Conservation (phyloP, 2,113 vertebrate genomes). For the Sapajus apella region DNA sequence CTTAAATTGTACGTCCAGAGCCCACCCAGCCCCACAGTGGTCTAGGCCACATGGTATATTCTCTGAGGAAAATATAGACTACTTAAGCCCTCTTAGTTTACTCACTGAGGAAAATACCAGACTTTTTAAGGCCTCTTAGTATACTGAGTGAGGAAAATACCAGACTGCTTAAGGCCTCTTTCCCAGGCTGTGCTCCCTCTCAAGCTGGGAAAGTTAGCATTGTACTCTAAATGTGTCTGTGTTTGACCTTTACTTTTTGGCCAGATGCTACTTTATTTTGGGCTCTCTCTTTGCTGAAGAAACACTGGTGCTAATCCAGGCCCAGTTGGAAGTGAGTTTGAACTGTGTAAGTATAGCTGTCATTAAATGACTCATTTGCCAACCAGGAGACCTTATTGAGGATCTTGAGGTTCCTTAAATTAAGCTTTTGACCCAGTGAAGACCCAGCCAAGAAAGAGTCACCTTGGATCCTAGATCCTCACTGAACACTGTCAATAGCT, state of each 20-base stretch:
- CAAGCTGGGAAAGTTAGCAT: background rate
- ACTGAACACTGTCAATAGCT: background rate
- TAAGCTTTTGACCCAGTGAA: background rate
- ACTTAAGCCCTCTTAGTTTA: too few relatives aligned
- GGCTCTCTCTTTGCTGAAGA: constrained; percentile 43
- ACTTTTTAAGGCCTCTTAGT: background rate
- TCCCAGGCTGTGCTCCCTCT: background rate
- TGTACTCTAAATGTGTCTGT: background rate
- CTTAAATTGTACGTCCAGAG: background rate
- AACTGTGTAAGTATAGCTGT: background rate
- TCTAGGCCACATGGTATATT: background rate
- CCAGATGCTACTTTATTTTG: constrained; percentile 47
- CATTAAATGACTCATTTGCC: background rate
- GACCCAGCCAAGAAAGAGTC: background rate
- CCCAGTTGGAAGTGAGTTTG: background rate
- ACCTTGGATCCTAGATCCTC: background rate
- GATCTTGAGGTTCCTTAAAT: background rate
- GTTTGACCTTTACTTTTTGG: constrained; percentile 35
- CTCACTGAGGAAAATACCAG: background rate
- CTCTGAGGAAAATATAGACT: background rate
- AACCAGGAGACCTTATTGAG: background rate
- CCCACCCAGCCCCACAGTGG: background rate
- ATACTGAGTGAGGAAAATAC: background rate
- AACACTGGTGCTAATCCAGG: background rate
- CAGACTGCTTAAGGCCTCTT: background rate